Evolutionary conservation across 64 coral and sea anemone species (phyloP), one percentile per base, ranked within the genome.

Genomic region (Montipora foliosa): DNA sequence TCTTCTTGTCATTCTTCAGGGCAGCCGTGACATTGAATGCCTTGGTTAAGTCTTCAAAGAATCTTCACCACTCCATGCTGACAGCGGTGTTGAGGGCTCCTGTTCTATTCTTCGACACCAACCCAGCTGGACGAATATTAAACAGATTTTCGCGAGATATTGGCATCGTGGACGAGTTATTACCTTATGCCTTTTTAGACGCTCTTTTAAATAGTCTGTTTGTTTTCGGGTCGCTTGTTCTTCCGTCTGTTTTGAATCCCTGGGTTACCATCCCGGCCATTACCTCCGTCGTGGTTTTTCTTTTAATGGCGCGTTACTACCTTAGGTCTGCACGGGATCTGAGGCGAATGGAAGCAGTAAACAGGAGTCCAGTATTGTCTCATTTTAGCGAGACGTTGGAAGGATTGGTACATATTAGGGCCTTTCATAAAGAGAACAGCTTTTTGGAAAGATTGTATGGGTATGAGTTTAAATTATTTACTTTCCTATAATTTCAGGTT

Each of bases 261-360:
- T 37, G 29, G 29, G 29, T 37, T 37, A 37, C 29, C 1, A 37
- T 37, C 29, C 29, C 29, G 0, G 29, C 29, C 29, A 37, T 37
- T 17, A 79, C 90, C 10, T 67, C 84, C 14, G 15, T 92, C 1
- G 24, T 21, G 4, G 46, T 92, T 44, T 92, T 92, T 60, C 11
- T 92, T 8, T 83, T 74, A 11, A 76, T 84, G 62, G 80, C 79
- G 12, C 4, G 37, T 24, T 92, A 83, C n/a, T 95, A 91, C 67
- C 52, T 95, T 10, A 95, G 77, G 57, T 91, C 93, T 37, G 91
- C 88, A 37, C 79, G 93, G 10, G 93, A 95, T 46, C 47, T 95
- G 6, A 91, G 84, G 77, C 29, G 29, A 37, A 37, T 37, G 29
- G 29, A 37, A 37, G 29, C 1, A 37, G 29, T 37, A 37, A 37